Conservation (phyloP, 2,113 vertebrate species). For the Lontra canadensis region DNA sequence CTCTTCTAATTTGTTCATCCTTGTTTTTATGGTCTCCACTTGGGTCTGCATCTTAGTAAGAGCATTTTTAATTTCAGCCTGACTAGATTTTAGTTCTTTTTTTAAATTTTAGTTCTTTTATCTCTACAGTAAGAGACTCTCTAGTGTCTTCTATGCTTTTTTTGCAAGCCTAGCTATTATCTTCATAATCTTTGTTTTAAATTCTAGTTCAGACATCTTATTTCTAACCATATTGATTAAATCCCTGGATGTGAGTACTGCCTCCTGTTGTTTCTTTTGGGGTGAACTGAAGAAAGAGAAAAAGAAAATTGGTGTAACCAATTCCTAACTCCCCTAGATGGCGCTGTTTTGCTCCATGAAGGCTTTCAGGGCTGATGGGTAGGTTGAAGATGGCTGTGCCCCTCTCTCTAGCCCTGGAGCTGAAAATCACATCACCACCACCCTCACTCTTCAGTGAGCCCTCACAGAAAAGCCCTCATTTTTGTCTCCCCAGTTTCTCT, state of each 20-base stretch:
- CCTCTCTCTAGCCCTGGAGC: neutral
- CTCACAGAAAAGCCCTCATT: neutral
- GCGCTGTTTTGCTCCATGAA: neutral
- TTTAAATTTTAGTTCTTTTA: neutral
- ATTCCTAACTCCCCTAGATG: neutral
- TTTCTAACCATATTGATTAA: neutral
- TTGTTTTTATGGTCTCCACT: neutral
- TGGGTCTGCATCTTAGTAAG: neutral
- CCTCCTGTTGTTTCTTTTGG: neutral
- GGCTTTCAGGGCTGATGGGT: neutral
- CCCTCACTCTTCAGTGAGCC: neutral
- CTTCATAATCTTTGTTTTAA: neutral
- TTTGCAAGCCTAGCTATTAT: neutral
- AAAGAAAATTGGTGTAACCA: neutral
- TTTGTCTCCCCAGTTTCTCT: neutral
- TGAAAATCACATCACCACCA: neutral
- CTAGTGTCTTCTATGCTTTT: neutral
- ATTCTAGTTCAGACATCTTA: neutral
- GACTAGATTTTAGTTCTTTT: neutral
- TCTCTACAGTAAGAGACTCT: neutral
- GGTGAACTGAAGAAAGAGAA: neutral
- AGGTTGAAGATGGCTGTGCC: neutral
- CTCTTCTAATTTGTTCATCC: neutral
- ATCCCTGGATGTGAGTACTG: neutral
- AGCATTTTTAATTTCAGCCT: neutral